Evolutionary conservation across 1,140 invertebrate genomes (phyloP).

Genomic region (Tribolium castaneum): DNA sequence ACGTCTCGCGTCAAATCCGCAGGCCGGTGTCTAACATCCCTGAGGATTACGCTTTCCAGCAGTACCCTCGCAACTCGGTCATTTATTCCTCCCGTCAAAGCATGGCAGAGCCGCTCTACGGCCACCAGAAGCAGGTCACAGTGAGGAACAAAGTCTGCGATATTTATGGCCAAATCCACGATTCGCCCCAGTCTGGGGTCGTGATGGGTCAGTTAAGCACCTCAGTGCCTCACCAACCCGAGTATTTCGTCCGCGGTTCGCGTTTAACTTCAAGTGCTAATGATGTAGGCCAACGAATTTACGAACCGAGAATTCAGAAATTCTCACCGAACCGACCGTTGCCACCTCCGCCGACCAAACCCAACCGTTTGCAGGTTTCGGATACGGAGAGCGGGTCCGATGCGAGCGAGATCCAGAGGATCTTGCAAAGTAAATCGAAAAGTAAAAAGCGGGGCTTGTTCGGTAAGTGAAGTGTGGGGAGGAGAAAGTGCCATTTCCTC

Average conservation of each 20-base stretch:
- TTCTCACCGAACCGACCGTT: constrained; percentile 16
- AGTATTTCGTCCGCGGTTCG: constrained; percentile 59
- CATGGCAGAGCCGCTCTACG: constrained; percentile 47
- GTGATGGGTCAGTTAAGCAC: constrained; percentile 59
- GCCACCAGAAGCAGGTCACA: constrained; percentile 52
- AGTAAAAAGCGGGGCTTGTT: constrained; percentile 52
- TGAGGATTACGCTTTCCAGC: neutral
- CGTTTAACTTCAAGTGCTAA: constrained; percentile 61
- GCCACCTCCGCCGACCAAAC: neutral
- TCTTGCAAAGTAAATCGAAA: constrained; percentile 64
- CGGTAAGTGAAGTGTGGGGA: constrained; percentile 54
- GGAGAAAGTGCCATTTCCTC: neutral
- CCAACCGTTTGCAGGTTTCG: constrained; percentile 30
- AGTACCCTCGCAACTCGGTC: neutral
- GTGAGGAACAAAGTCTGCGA: constrained; percentile 62
- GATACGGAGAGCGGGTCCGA: constrained; percentile 68
- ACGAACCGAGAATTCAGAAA: neutral
- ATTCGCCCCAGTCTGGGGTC: constrained; percentile 56
- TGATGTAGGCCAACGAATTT: constrained; percentile 52
- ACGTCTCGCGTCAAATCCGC: neutral
- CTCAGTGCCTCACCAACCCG: constrained; percentile 31
- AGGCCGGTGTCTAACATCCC: neutral
- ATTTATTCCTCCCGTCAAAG: constrained; percentile 47
- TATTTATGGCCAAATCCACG: constrained; percentile 63
- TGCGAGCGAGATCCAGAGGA: constrained; percentile 72